Percentiles rank a stretch among this genome's conserved stretches.
Evolutionary conservation across 2,113 vertebrate species (phyloP).

Genomic region (Ifrita kowaldi): DNA sequence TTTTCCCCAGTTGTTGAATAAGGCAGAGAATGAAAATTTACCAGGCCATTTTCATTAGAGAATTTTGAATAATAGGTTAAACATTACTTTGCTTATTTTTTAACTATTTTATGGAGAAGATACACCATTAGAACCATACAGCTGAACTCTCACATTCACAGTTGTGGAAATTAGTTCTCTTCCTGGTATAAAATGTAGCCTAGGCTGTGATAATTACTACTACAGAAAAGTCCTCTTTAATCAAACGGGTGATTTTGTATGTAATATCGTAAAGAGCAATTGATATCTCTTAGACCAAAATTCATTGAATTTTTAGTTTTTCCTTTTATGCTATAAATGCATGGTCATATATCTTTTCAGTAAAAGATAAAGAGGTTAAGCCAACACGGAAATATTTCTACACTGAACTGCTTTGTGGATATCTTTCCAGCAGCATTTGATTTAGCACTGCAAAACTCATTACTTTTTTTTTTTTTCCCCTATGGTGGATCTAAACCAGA

Average conservation of each 20-base stretch:
- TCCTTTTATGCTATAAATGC: conserved; percentile 69
- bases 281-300: conserved; percentile 4
- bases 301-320: conserved; percentile 35
- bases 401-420: conserved; percentile 66
- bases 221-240: background rate
- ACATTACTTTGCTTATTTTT: background rate
- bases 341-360: conserved; percentile 62
- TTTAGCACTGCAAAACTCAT: conserved; percentile 75
- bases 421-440: conserved; percentile 66
- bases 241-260: background rate
- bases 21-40: background rate
- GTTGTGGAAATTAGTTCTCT: background rate
- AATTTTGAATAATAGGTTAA: background rate
- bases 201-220: background rate
- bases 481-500: conserved; percentile 57
- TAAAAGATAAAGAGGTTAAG: conserved; percentile 61
- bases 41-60: background rate
- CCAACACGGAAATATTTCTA: conserved; percentile 76
- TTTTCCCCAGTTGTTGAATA: fast-evolving
- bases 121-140: background rate
- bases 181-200: background rate
- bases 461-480: conserved; percentile 60
- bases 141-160: background rate
- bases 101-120: background rate
- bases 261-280: background rate